phyloP scores from a whole-genome alignment of 2,797 vertebrate species.

The Streptopelia turtur region DNA sequence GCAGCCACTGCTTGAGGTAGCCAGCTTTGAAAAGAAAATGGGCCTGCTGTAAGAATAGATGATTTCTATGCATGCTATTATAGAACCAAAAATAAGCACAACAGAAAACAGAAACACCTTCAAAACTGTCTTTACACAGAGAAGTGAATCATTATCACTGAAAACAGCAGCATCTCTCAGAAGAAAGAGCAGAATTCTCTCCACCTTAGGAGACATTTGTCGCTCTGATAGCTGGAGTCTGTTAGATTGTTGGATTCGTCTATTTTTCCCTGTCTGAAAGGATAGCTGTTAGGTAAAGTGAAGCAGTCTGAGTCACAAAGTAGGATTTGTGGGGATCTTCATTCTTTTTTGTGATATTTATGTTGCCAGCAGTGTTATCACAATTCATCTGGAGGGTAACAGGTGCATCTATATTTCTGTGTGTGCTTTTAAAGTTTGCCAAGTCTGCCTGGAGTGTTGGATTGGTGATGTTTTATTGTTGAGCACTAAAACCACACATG shows the following conservation, averaged over 20 bases:
- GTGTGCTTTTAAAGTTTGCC: background rate
- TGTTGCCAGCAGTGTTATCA: background rate
- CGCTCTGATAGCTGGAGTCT: background rate
- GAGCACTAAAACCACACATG: background rate
- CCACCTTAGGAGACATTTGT: background rate
- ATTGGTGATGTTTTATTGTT: background rate
- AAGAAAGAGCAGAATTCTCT: background rate
- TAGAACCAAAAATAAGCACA: background rate
- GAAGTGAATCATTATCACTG: background rate
- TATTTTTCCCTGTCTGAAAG: background rate
- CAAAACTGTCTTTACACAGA: background rate
- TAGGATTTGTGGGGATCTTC: conserved; percentile 11
- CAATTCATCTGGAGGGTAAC: background rate
- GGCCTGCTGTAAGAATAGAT: background rate
- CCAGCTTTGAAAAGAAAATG: background rate
- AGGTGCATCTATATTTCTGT: background rate
- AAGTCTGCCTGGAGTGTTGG: background rate
- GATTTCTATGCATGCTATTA: background rate
- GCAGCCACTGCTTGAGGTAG: background rate
- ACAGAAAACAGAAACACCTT: background rate
- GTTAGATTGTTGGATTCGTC: background rate
- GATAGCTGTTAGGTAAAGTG: background rate
- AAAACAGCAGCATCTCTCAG: background rate
- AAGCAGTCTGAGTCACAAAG: background rate
- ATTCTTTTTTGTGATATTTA: background rate